These are phyloP conservation scores for Drosophila asahinai DNA, from an alignment of 1,140 invertebrate genomes.

Conservation along the genomic window DNA sequence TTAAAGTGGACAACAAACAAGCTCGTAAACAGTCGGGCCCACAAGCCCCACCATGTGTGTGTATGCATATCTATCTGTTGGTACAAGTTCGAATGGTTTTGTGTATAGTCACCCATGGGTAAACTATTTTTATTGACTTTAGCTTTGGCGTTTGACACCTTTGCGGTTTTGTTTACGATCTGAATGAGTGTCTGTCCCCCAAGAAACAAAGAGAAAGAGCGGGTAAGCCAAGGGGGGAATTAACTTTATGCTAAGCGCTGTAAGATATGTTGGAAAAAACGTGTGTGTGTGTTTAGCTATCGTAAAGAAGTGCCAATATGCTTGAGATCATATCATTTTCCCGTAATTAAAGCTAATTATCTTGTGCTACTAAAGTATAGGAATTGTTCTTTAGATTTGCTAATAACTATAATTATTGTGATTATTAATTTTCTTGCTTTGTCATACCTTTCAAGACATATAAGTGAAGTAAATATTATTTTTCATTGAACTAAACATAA, in stretches of 20 bases:
- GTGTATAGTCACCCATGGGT: constrained; percentile 37
- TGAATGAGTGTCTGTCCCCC: constrained; percentile 18
- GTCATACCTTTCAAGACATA: too few relatives aligned
- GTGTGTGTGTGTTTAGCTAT: constrained; percentile 1
- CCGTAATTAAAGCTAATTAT: constrained; percentile 1
- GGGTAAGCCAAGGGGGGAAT: not conserved
- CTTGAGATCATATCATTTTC: not conserved
- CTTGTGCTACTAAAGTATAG: too few relatives aligned
- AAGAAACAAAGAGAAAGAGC: constrained; percentile 14
- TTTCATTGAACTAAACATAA: not conserved
- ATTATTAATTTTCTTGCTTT: too few relatives aligned
- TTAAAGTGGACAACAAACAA: constrained; percentile 77
- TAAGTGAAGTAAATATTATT: not conserved
- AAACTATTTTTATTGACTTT: constrained; percentile 78
- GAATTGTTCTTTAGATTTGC: not conserved
- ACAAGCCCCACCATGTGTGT: constrained; percentile 28
- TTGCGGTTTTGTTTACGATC: constrained; percentile 70
- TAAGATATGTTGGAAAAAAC: constrained; percentile 1
- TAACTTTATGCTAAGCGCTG: constrained; percentile 39
- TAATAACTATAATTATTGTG: not conserved
- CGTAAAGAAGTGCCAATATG: not conserved
- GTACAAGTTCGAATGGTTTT: constrained; percentile 21
- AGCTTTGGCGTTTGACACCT: constrained; percentile 79
- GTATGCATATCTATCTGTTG: constrained; percentile 6
- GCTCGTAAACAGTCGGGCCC: constrained; percentile 67